Evolutionary conservation across 2,888 invertebrate genomes (phyloP).

Genomic region (Mellilla xanthometata): DNA sequence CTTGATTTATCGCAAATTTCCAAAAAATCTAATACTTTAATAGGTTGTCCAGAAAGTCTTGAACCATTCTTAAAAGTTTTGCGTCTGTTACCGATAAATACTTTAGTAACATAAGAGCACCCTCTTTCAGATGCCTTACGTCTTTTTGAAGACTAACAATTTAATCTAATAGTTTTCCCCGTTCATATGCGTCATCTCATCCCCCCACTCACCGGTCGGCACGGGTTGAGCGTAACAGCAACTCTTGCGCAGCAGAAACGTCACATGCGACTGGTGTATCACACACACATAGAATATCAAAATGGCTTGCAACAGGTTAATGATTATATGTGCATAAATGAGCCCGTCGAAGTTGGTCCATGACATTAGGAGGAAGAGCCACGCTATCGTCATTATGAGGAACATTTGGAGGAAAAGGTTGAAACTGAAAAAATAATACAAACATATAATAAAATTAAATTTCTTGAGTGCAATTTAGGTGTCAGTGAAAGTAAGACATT

Average conservation of each 20-base stretch:
- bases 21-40: too few species aligned
- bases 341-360: constrained; percentile 89
- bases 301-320: constrained; percentile 90
- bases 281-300: constrained; percentile 90
- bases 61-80: too few species aligned
- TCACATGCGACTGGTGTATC: constrained; percentile 90
- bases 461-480: too few species aligned
- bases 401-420: constrained; percentile 90
- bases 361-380: constrained; percentile 90
- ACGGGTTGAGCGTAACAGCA: constrained; percentile 90
- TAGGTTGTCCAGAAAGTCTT: too few species aligned
- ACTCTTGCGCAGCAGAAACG: constrained; percentile 89
- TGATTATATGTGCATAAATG: constrained; percentile 88
- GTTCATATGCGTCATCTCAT: constrained; percentile 94
- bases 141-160: too few species aligned
- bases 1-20: too few species aligned
- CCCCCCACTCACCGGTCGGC: constrained; percentile 92
- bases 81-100: too few species aligned
- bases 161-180: constrained; percentile 76
- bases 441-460: too few species aligned
- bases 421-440: constrained; percentile 89
- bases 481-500: too few species aligned
- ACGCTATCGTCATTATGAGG: constrained; percentile 88
- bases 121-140: too few species aligned
- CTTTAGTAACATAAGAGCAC: too few species aligned